Base-by-base conservation (phyloP, 1,140 invertebrate species). In the Homalodisca vitripennis region DNA sequence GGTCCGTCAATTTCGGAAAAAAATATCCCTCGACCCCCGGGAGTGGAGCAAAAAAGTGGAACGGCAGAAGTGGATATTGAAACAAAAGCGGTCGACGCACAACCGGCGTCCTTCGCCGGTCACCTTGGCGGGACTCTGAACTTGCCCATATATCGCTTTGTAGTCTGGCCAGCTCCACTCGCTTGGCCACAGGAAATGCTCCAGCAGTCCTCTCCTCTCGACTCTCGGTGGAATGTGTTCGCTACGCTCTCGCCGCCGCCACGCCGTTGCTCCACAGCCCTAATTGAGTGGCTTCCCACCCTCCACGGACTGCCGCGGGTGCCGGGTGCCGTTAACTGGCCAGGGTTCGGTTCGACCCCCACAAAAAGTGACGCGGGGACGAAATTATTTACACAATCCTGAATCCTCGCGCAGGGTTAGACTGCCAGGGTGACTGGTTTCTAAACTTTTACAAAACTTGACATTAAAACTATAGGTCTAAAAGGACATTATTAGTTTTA, bases 51-150 rank as follows among this genome's bases (percentile, higher is more conserved):
- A 60, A 60, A 60, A n/a, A 60, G 27, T 60, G 55, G 24, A 27
- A 10, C 55, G 55, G 55, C 26, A 27, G 55, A 60, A 60, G 55
- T 60, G 55, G 55, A 60, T 30, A 30, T 60, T 27, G 55, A 60
- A 60, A 60, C 55, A 60, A 60, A 60, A 60, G 55, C 55, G 55
- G 10, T 41, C 55, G 55, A 26, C 6, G 22, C n/a, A n/a, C n/a
- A n/a, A n/a, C n/a, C n/a, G n/a, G n/a, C 55, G 55, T 6, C 55
- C 55, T 60, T 60, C 55, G 55, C 34, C 13, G 10, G 14, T 60
- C 55, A 60, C 55, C 55, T 60, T 60, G 55, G 24, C 6, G 22
- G 55, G 55, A 30, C 55, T 60, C 24, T 60, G 55, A 60, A 60
- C 55, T 24, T 60, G 55, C 22, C 55, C 55, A 60, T 60, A 60